These are phyloP conservation scores for Lasioglossum albipes DNA, from an alignment of 1,140 invertebrate species.

Conservation along the genomic window DNA sequence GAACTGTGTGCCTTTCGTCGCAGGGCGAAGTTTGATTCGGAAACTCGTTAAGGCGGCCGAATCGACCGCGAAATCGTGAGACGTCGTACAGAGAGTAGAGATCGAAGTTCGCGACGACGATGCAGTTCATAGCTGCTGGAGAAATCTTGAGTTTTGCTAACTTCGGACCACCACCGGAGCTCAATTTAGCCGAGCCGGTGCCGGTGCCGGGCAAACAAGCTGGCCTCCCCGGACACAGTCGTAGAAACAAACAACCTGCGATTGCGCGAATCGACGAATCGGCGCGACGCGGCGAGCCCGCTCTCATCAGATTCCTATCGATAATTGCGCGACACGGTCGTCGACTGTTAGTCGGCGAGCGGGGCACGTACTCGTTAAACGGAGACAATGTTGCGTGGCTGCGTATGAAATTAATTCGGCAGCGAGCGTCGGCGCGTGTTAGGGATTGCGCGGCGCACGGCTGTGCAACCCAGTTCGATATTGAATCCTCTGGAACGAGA, in stretches of 20 bases:
- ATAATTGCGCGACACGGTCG: not conserved
- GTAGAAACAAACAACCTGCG: not conserved
- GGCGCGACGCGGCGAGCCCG: no score
- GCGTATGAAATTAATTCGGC: conserved; percentile 48
- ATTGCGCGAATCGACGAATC: not conserved
- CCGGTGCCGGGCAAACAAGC: not conserved
- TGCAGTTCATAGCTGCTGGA: no score
- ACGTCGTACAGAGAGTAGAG: no score
- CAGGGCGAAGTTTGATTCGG: no score
- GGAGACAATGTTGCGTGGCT: conserved; percentile 30
- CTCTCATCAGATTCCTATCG: not conserved
- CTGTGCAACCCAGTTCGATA: conserved; percentile 29
- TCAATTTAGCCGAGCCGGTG: no score
- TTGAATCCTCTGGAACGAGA: conserved; percentile 37
- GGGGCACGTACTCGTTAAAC: conserved; percentile 28
- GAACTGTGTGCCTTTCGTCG: no score
- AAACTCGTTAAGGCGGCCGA: no score
- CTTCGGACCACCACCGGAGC: no score
- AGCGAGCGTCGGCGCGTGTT: conserved; percentile 23
- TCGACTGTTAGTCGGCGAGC: not conserved
- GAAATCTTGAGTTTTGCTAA: no score
- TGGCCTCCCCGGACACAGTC: not conserved
- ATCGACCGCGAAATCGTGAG: no score
- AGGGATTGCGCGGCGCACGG: not conserved
- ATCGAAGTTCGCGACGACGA: no score